Base-by-base conservation (phyloP, 2,888 invertebrate species). In the Drosophila rellima region DNA sequence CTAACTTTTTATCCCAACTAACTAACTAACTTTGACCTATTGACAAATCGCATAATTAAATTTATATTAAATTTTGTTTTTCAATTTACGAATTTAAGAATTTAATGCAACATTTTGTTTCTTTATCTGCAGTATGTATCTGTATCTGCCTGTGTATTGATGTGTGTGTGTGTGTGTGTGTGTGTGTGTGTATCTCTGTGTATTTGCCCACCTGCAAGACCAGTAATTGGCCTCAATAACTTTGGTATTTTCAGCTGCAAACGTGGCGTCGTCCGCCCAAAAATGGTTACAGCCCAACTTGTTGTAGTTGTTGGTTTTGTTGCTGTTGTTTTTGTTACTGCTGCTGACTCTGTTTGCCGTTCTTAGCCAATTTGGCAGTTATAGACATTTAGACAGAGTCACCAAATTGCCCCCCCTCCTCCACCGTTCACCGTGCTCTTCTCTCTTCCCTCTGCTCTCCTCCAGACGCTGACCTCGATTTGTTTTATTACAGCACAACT, bases 191-290 rank as follows among this genome's bases (percentile, higher is more conserved):
- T 67, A 42, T 68, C 50, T 42, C 18, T 40, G 50, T 64, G 26
- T 47, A 59, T 59, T 69, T 88, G 85, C 82, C 88, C 85, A 85
- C 85, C 89, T 85, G 85, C 89, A 80, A 89, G 84, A 89, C 81
- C 73, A 89, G 87, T 82, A 87, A 85, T 85, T 89, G 85, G 89
- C 89, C 89, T 82, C 84, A 85, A 85, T 85, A 85, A 89, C 89
- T 85, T 85, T 89, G 89, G 89, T 85, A 85, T 85, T 85, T 85
- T 88, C 77, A 70, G 57, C 51, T 60, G 67, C 80, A 76, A 76
- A 52, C 33, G 55, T 40, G 64, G 33, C 55, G 59, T 69, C 78
- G 76, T 69, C 72, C 88, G 85, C 88, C 82, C 85, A 85, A 82
- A 79, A 82, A 82, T 88, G 80, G 88, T 78, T 76, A 57, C 78